A percentile compares a stretch with the other conserved stretches of the same genome.
These are phyloP conservation scores for Lasioglossum oenotherae DNA, from an alignment of 2,888 invertebrate species.

Conservation along the genomic window DNA sequence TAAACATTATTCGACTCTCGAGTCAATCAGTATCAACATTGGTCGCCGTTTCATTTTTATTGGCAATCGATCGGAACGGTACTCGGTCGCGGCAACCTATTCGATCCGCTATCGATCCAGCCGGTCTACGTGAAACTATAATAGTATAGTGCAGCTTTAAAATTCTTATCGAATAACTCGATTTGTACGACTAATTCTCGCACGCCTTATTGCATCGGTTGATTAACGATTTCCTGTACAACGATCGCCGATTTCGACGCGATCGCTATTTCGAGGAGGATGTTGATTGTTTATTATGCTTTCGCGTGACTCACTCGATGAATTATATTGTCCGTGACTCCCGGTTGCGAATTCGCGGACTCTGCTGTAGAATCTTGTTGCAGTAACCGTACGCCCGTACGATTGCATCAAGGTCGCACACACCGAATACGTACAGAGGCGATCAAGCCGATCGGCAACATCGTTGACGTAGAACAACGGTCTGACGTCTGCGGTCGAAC, in stretches of 20 bases:
- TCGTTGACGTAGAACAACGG: neutral
- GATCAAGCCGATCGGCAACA: conserved; percentile 49
- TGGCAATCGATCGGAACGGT: conserved; percentile 13
- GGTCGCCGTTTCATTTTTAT: conserved; percentile 35
- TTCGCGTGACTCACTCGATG: conserved; percentile 64
- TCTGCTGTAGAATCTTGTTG: conserved; percentile 48
- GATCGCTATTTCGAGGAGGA: neutral
- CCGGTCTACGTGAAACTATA: neutral
- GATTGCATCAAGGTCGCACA: conserved; percentile 61
- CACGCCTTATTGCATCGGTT: neutral
- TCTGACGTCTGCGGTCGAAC: neutral
- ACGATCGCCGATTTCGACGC: neutral
- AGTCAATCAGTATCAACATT: neutral
- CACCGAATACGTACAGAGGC: conserved; percentile 56
- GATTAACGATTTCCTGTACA: neutral
- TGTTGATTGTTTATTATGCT: neutral
- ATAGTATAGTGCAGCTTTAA: neutral
- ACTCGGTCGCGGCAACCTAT: conserved; percentile 16
- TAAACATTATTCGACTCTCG: neutral
- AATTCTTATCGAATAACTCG: conserved; percentile 4
- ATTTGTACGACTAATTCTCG: neutral
- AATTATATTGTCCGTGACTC: conserved; percentile 65
- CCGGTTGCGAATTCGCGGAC: conserved; percentile 63
- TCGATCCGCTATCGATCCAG: conserved; percentile 19
- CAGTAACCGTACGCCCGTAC: conserved; percentile 52